These are phyloP conservation scores for Drosophila mulleri DNA, from an alignment of 2,888 invertebrate genomes.

Conservation along the genomic window DNA sequence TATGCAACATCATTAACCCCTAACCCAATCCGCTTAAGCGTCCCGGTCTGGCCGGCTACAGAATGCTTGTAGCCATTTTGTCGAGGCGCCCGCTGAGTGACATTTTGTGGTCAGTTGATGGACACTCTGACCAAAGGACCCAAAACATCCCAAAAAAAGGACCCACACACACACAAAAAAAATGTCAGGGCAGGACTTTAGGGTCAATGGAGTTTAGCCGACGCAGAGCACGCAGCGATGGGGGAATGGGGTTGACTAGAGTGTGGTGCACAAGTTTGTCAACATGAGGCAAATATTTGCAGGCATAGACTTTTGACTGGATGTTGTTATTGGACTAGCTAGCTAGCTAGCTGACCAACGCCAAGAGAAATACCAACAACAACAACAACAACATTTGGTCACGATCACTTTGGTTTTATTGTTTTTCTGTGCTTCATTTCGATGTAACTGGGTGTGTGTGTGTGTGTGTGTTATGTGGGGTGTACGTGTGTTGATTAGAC, in stretches of 20 bases:
- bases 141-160: background rate
- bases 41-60: slow-evolving; percentile 2
- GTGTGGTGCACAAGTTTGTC: slow-evolving; percentile 67
- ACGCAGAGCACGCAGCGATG: background rate
- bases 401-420: slow-evolving; percentile 75
- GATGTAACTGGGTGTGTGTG: slow-evolving; percentile 19
- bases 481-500: slow-evolving; percentile 67
- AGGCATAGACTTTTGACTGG: slow-evolving; percentile 50
- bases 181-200: slow-evolving; percentile 35
- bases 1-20: background rate
- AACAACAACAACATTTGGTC: slow-evolving; percentile 70
- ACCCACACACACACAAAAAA: slow-evolving; percentile 35
- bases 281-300: slow-evolving; percentile 73
- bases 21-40: background rate
- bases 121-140: slow-evolving; percentile 48
- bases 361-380: slow-evolving; percentile 28
- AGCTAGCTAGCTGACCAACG: slow-evolving; percentile 32
- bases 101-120: slow-evolving; percentile 74
- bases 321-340: slow-evolving; percentile 30
- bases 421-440: slow-evolving; percentile 44
- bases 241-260: background rate
- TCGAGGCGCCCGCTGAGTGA: slow-evolving; percentile 59
- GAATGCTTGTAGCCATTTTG: slow-evolving; percentile 47
- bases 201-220: slow-evolving; percentile 43
- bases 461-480: slow-evolving; percentile 38